Conservation (phyloP, 2,888 invertebrate genomes). For the Torymus auratus region DNA sequence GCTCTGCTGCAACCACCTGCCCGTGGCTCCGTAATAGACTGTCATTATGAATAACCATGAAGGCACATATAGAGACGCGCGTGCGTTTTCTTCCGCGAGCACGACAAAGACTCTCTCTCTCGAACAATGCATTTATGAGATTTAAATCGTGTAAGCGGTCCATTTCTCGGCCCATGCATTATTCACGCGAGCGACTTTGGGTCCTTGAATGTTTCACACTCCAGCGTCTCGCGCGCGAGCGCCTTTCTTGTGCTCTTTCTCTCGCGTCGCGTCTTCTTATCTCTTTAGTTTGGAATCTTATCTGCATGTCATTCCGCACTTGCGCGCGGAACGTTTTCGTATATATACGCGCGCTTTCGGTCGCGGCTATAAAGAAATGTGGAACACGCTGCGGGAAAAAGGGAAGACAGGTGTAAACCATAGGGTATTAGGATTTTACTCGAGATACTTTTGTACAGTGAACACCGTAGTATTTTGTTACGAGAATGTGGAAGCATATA, state of each 20-base stretch:
- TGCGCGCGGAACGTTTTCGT: conserved; percentile 40
- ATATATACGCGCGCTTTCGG: too few relatives aligned
- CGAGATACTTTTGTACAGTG: too few relatives aligned
- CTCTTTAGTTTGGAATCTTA: conserved; percentile 35
- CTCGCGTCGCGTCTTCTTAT: conserved; percentile 2
- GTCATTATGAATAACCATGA: conserved; percentile 36
- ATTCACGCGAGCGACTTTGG: conserved; percentile 69
- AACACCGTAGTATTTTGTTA: too few relatives aligned
- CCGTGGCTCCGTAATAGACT: background rate
- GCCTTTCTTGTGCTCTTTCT: conserved; percentile 19
- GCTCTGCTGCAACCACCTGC: too few relatives aligned
- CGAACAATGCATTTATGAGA: conserved; percentile 73
- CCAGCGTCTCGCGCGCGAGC: background rate
- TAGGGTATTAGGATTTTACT: too few relatives aligned
- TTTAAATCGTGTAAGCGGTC: conserved; percentile 76
- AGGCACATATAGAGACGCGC: background rate
- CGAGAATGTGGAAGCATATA: too few relatives aligned
- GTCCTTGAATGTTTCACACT: conserved; percentile 71
- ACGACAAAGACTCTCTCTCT: background rate
- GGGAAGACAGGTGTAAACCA: too few relatives aligned
- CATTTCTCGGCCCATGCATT: conserved; percentile 74
- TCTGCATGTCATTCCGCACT: conserved; percentile 56
- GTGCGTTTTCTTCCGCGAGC: conserved; percentile 9
- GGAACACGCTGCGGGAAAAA: too few relatives aligned
- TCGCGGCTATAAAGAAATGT: too few relatives aligned